Base-by-base conservation (phyloP, 1,140 invertebrate genomes). In the Scaptomyza montana region DNA sequence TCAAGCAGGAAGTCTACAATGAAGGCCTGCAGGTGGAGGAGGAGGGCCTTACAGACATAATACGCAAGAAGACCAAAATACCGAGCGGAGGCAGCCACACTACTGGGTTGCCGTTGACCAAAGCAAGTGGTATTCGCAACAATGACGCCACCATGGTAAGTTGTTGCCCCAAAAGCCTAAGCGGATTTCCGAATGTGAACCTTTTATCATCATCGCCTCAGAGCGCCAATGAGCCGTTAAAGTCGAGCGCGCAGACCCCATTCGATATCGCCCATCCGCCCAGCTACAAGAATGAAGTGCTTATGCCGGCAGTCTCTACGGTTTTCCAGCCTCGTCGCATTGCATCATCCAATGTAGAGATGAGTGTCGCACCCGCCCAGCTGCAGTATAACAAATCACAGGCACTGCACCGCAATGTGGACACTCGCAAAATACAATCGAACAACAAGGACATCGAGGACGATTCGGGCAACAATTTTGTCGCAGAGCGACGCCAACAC, bases 1-100 rank as follows among this genome's bases (percentile, higher is more conserved):
- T 96, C 71, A 96, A 96, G 81, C 95, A 96, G 77, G 96, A 96
- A 91, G 95, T 96, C 5, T 92, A 95, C 36, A 93, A 96, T 41
- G 96, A 97, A 92, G 96, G 96, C 5, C 92, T 96, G 21, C 96
- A 97, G 92, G 95, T 97, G 10, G 96, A 97, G 92, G 96, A 96
- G 80, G 96, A 97, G 92, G 96, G 96, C 21, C 92, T 97, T 2
- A 94, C 95, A 25, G 95, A 96, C 89, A 94, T 94, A 50, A 92
- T 95, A 57, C 93, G 94, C 47, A 95, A 94, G 75, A 94, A 95
- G 89, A 94, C 94, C 0, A 95, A 95, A 78, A 93, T 95, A 69
- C 93, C 94, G 0, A 91, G 93, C 41, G 80, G 13, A 10, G 43
- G 47, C 5, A 57, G 53, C 49, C 57, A 69, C 9, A 64, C 68